Conservation (phyloP, 2,113 vertebrate species). For the Petromus typicus region DNA sequence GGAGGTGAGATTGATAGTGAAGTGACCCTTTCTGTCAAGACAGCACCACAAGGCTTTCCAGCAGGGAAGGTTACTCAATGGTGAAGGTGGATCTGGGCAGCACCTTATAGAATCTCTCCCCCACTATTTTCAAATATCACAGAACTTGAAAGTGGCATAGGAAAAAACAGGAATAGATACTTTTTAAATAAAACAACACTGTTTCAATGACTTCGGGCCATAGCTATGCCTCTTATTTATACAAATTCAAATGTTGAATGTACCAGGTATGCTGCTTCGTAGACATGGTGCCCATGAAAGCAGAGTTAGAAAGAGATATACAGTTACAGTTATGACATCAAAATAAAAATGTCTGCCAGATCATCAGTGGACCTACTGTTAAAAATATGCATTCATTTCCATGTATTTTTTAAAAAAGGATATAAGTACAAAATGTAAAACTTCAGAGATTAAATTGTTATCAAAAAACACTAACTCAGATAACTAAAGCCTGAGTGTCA, state of each 20-base stretch:
- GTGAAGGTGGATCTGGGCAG: neutral
- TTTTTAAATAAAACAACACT: neutral
- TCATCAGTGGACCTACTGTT: neutral
- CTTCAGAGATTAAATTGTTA: neutral
- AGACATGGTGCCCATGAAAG: neutral
- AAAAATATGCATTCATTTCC: neutral
- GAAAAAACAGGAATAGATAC: neutral
- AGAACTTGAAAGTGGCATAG: neutral
- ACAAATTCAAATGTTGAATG: neutral
- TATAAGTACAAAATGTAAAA: neutral
- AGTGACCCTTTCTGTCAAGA: neutral
- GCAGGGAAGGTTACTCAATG: neutral
- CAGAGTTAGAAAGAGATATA: neutral
- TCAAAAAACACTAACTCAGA: neutral
- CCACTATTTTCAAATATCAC: neutral
- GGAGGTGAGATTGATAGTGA: too few species aligned
- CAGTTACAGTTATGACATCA: neutral
- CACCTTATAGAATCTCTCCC: neutral
- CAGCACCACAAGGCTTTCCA: neutral
- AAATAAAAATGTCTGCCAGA: neutral
- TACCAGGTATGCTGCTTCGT: neutral
- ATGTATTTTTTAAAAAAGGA: neutral
- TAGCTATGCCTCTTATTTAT: neutral
- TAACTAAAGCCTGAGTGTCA: neutral
- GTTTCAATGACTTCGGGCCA: neutral